Evolutionary conservation across 2,113 vertebrate species (phyloP).

Genomic region (Cochlearius cochlearius): DNA sequence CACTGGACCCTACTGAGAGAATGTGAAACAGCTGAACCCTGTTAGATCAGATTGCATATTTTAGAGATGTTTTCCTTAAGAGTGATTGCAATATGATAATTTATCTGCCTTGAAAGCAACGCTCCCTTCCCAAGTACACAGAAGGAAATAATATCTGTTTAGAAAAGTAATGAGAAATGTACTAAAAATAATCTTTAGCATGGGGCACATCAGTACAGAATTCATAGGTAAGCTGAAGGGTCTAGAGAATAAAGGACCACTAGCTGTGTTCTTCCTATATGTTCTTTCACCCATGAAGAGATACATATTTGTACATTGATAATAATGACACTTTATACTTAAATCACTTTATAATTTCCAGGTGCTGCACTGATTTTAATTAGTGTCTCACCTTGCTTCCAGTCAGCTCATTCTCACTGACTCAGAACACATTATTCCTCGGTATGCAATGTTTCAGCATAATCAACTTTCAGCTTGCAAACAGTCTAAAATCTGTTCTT

Average conservation of each 20-base stretch:
- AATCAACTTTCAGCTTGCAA: background rate
- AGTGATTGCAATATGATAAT: background rate
- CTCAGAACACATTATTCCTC: conserved; percentile 13
- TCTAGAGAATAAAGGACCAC: background rate
- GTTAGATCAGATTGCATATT: conserved; percentile 36
- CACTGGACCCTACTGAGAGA: background rate
- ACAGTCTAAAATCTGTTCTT: conserved; percentile 4
- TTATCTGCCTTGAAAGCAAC: background rate
- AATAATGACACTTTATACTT: background rate
- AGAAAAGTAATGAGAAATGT: background rate
- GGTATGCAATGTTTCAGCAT: background rate
- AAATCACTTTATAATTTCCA: background rate
- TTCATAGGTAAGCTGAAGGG: background rate
- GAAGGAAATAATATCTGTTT: background rate
- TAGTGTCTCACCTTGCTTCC: background rate
- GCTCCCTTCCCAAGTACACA: background rate
- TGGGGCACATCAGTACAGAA: background rate
- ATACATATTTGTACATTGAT: background rate
- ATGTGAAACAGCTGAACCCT: background rate
- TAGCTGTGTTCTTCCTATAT: background rate
- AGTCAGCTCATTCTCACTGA: background rate
- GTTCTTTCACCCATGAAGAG: background rate
- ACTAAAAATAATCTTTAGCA: background rate
- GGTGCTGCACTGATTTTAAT: background rate
- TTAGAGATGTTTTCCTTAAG: conserved; percentile 30